Conservation (phyloP, 1,140 invertebrate genomes). For the Atta texana region DNA sequence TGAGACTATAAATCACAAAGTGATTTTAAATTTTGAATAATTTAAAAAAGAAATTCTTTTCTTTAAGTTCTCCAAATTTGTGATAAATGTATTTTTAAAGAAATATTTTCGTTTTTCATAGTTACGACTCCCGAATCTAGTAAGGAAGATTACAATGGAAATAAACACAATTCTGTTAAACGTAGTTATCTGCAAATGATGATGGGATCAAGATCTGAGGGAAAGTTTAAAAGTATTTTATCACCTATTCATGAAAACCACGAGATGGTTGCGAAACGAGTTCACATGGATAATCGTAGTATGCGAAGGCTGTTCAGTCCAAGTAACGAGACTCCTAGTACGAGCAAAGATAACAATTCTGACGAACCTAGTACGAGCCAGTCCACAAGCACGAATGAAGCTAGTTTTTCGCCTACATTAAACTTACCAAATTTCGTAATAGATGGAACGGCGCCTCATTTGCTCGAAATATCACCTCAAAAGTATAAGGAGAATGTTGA, state of each 20-base stretch:
- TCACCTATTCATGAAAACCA: slow-evolving; percentile 83
- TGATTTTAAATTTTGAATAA: neutral
- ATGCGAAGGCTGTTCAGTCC: slow-evolving; percentile 82
- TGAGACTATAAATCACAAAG: neutral
- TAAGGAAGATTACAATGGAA: slow-evolving; percentile 25
- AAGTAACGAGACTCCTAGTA: slow-evolving; percentile 58
- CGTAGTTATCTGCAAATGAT: slow-evolving; percentile 80
- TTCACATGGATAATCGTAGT: slow-evolving; percentile 82
- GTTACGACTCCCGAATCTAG: slow-evolving; percentile 60
- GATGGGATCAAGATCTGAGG: slow-evolving; percentile 69
- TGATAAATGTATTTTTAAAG: neutral
- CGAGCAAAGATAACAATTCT: slow-evolving; percentile 73
- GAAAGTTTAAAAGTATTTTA: slow-evolving; percentile 78
- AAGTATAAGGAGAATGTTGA: slow-evolving; percentile 90
- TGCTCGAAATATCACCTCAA: slow-evolving; percentile 89
- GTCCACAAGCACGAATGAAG: slow-evolving; percentile 56
- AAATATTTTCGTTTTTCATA: slow-evolving; percentile 18
- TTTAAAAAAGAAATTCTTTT: neutral
- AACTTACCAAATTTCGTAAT: slow-evolving; percentile 92
- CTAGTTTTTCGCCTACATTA: slow-evolving; percentile 88
- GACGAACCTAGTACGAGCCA: slow-evolving; percentile 78
- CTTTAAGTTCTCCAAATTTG: neutral
- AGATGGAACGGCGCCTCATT: slow-evolving; percentile 91
- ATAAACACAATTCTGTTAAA: slow-evolving; percentile 65
- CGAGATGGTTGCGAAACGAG: slow-evolving; percentile 79